Percentiles rank a stretch among this genome's conserved stretches.
phyloP scores from a whole-genome alignment of 2,113 vertebrate species.

The Phainopepla nitens region DNA sequence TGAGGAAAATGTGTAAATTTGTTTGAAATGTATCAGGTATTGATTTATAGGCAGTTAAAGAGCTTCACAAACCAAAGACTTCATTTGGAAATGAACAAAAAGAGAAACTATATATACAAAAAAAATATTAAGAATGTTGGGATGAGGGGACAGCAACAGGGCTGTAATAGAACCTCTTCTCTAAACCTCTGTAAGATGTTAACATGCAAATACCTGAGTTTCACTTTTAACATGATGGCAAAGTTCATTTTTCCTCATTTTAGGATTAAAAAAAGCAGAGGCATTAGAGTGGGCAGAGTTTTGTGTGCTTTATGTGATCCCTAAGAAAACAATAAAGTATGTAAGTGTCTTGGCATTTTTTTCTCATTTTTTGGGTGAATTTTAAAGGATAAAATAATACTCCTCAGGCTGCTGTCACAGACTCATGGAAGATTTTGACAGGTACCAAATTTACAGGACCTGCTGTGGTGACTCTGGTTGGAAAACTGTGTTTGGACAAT shows the following conservation, averaged over 20 bases:
- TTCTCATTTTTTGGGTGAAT: neutral
- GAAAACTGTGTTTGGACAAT: neutral
- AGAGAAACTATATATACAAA: neutral
- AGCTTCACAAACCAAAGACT: neutral
- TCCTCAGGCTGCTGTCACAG: neutral
- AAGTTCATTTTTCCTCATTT: neutral
- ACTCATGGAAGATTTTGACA: neutral
- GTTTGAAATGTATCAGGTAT: neutral
- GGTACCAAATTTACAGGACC: neutral
- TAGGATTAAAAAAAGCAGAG: neutral
- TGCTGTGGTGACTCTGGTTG: neutral
- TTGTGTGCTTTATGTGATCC: neutral
- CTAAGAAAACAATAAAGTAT: neutral
- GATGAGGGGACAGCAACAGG: neutral
- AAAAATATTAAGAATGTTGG: neutral
- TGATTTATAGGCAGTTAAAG: neutral
- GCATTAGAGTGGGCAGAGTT: neutral
- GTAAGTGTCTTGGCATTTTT: neutral
- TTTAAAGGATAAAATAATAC: neutral
- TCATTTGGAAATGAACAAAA: neutral
- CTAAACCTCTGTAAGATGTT: neutral
- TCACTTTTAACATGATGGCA: neutral
- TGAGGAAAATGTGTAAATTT: neutral
- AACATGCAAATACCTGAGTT: neutral
- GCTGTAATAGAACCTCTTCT: neutral